Base-by-base conservation (phyloP, 2,113 vertebrate genomes). In the Willisornis vidua region DNA sequence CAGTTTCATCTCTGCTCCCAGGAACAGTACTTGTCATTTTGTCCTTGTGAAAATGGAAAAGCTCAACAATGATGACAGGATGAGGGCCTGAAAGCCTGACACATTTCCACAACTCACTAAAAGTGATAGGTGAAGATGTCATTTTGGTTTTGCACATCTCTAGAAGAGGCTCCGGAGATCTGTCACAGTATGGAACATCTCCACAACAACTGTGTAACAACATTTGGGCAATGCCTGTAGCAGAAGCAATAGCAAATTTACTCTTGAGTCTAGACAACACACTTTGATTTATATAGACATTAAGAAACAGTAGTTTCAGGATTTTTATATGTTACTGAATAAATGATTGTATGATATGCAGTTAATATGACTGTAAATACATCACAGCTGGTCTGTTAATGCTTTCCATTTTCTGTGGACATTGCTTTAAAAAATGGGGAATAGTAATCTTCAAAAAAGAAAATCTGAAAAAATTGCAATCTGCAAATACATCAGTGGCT, bases 41-140 rank as follows among this genome's bases (percentile, higher is more conserved):
- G 67, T 84, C 58, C 52, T 71, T 80, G 75, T 90, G 82, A 61
- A 90, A 96, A 84, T 54, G 37, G 46, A 92, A 94, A 85, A 90
- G 14, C 76, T 92, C 67, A 93, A 49, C 77, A 82, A 35, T 0
- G 26, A 37, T 93, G 85, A 74, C 68, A 87, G 65, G 57, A 55
- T 57, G 55, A 74, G 23, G 66, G 54, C 77, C 70, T 85, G 84
- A 87, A 95, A 95, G 87, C 52, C 37, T 89, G 80, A 92, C 73
- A 89, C 25, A n/a, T 94, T 95, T 91, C 70, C 41, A 89, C 76
- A 79, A 49, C n/a, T 93, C 9, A 12, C 80, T 78, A 55, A 72
- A 89, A 93, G 82, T 91, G 89, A 89, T 92, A 90, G 89, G 61
- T 85, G 73, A 81, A 94, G 65, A 55, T 96, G 80, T 95, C 29